Base-by-base conservation (phyloP, 2,888 invertebrate genomes). In the Ophraella communa region DNA sequence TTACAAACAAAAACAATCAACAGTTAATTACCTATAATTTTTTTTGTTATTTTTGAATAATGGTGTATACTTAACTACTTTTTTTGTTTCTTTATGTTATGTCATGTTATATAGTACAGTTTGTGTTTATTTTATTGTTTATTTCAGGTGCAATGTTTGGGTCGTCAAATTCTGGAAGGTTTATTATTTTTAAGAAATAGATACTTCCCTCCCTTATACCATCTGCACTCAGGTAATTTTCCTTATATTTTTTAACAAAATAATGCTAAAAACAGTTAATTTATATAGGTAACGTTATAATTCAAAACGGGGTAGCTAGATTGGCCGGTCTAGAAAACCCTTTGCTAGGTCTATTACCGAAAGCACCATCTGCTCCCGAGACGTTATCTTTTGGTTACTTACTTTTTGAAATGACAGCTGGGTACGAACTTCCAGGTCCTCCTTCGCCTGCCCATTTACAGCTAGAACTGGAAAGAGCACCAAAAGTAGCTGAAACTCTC, bases 321-420 rank as follows among this genome's bases (percentile, higher is more conserved):
- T 85, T 96, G 76, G 91, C 94, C 45, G 95, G 94, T 0, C 83
- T 95, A 69, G 96, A 96, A 82, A 96, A 95, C 81, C 89, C 91
- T 0, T 83, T 96, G 58, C 85, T 95, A 47, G 94, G 94, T 1
- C 88, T 92, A 53, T 83, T 87, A 17, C 90, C 92, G 1, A 82
- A 84, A 23, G 51, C 83, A 79, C 77, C 84, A 10, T 83, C 83
- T 17, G 84, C 85, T 8, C 85, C 90, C 62, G 91, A 91, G 79
- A 87, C 88, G 14, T 84, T 91, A 68, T 89, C 89, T 74, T 90
- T 95, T 74, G 95, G 94, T 27, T 92, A 93, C 80, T 87, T 96
- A 76, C 84, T 96, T 62, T 95, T 92, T 81, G 96, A 96, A 84
- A 96, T 96, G 95, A 91, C 94, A 74, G 90, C 93, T 17, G 96